Percentiles rank a stretch among this genome's conserved stretches.
phyloP scores from a whole-genome alignment of 2,888 invertebrate genomes.

The Dolomedes plantarius region DNA sequence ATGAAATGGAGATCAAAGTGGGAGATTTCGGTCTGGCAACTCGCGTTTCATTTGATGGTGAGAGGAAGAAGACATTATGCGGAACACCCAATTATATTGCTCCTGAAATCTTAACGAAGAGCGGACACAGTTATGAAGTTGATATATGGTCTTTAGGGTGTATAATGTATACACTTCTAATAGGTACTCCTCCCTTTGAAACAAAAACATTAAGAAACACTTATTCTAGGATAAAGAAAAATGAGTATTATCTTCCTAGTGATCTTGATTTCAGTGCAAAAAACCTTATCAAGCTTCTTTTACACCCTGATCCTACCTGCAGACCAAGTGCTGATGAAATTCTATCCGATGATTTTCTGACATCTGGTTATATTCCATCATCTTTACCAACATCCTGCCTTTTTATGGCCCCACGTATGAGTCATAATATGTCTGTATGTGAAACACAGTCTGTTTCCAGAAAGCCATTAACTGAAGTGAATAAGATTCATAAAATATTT shows the following conservation, averaged over 20 bases:
- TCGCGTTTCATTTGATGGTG: slow-evolving; percentile 91
- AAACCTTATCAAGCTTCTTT: slow-evolving; percentile 78
- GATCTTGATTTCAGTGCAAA: slow-evolving; percentile 74
- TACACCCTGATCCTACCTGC: slow-evolving; percentile 77
- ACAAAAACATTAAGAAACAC: slow-evolving; percentile 96
- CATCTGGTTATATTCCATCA: slow-evolving; percentile 80
- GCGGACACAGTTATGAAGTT: slow-evolving; percentile 98
- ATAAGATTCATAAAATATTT: not conserved
- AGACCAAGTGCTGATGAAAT: slow-evolving; percentile 78
- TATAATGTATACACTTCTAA: slow-evolving; percentile 95
- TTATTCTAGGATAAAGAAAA: slow-evolving; percentile 94
- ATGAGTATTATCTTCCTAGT: slow-evolving; percentile 87
- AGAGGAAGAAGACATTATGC: slow-evolving; percentile 89
- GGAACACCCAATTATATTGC: slow-evolving; percentile 99
- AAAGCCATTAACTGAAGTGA: slow-evolving; percentile 33
- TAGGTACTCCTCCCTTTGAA: slow-evolving; percentile 98
- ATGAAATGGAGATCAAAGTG: slow-evolving; percentile 85
- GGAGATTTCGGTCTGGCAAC: slow-evolving; percentile 99
- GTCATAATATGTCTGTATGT: slow-evolving; percentile 14
- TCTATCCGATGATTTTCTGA: slow-evolving; percentile 74
- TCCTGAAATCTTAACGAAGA: slow-evolving; percentile 96
- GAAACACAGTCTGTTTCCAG: not conserved
- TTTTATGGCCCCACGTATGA: slow-evolving; percentile 89
- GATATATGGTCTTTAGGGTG: slow-evolving; percentile 99
- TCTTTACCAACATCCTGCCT: slow-evolving; percentile 93